Base-by-base conservation (phyloP, 1,140 invertebrate species). In the Drosophila murphyi region DNA sequence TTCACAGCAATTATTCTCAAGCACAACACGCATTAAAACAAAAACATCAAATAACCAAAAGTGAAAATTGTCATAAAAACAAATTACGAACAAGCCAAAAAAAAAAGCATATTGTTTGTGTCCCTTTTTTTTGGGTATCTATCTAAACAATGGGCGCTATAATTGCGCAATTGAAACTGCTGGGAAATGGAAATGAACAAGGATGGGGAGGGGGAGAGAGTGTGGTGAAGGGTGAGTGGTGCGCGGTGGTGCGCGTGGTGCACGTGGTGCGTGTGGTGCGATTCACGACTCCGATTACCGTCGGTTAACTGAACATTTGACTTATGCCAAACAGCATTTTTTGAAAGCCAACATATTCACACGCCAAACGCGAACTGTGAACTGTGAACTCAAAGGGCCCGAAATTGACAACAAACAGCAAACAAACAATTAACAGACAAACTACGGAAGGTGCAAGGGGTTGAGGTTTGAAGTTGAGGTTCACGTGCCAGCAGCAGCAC, bases 371-470 rank as follows among this genome's bases (percentile, higher is more conserved):
- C 1, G 7, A 43, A 56, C 70, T 10, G 10, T 31, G 29, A 48
- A 45, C 12, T n/a, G 8, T 20, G 20, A 8, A 78, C 81, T 89
- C 79, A 82, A 86, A 76, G 71, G 76, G 67, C 78, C 20, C 20
- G 20, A 12, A 48, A 89, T 74, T 91, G 90, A 91, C 90, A 91
- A 91, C 85, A 90, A 76, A 83, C 80, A 83, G 85, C 83, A 90
- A 91, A 91, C 89, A 91, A 91, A 91, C 90, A 91, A 91, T 91
- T 91, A 91, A 91, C 90, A 85, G 72, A 62, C 56, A 67, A 63
- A 47, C 48, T 56, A 57, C 28, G 48, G 12, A 34, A 61, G 43
- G 7, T 20, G 34, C 35, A 63, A 59, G 54, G 78, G 41, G 65
- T 52, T 67, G 68, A 51, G 55, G 10, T 60, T 29, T 12, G 55